These are phyloP conservation scores for Epinephelus malabaricus DNA, from an alignment of 2,797 vertebrate genomes.

Conservation along the genomic window DNA sequence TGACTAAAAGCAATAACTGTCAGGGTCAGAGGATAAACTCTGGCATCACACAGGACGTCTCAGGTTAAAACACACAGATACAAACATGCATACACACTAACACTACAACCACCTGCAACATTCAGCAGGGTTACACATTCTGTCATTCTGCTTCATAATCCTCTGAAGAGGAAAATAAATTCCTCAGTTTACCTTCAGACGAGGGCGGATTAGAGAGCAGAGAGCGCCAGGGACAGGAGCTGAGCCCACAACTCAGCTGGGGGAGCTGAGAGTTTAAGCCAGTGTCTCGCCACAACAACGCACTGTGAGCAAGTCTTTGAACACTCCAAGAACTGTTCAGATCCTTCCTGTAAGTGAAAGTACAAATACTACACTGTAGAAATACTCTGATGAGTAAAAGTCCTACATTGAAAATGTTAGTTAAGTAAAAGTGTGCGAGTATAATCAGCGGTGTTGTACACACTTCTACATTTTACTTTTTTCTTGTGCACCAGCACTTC, in stretches of 20 bases:
- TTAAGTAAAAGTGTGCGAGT: too few species aligned
- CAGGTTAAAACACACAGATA: constrained; percentile 5
- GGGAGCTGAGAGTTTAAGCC: constrained; percentile 38
- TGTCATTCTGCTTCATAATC: constrained; percentile 37
- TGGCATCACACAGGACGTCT: constrained; percentile 43
- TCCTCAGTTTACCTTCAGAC: constrained; percentile 35
- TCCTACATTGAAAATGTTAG: too few species aligned
- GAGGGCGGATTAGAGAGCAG: constrained; percentile 38
- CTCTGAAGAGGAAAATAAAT: constrained; percentile 1
- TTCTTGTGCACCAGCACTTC: too few species aligned
- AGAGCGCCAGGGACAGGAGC: constrained; percentile 28
- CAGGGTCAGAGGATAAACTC: constrained; percentile 45
- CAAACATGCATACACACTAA: neutral
- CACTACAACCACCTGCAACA: constrained; percentile 24
- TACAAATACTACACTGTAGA: neutral
- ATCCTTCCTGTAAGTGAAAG: too few species aligned
- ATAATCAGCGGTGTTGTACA: too few species aligned
- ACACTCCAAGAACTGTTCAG: neutral
- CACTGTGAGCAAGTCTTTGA: neutral
- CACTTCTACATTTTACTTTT: too few species aligned
- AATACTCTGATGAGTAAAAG: neutral
- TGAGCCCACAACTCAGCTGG: constrained; percentile 33
- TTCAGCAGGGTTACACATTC: neutral
- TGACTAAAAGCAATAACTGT: constrained; percentile 54
- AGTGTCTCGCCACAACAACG: constrained; percentile 52